Percentiles rank a stretch among this genome's conserved stretches.
phyloP scores from a whole-genome alignment of 2,888 invertebrate species.

The Psylliodes chrysocephalus region DNA sequence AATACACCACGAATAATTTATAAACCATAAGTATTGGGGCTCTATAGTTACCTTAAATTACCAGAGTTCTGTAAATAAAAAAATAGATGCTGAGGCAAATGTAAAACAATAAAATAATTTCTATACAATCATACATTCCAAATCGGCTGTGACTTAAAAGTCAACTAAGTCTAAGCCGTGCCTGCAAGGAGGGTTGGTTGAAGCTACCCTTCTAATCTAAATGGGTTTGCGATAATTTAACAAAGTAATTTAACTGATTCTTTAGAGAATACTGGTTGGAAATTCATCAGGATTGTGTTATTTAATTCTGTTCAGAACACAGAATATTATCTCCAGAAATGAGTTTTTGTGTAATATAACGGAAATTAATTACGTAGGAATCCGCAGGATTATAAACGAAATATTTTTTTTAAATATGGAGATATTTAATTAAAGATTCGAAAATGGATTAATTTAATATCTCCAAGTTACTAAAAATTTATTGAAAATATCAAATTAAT shows the following conservation, averaged over 20 bases:
- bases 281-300: conserved; percentile 40
- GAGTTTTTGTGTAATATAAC: conserved; percentile 33
- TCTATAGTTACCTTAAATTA: too few species aligned
- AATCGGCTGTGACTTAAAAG: too few species aligned
- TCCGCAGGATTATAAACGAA: conserved; percentile 9
- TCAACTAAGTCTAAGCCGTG: neutral
- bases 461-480: too few species aligned
- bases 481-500: too few species aligned
- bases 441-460: neutral
- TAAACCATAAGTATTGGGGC: too few species aligned
- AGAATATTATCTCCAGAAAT: conserved; percentile 33
- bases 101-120: too few species aligned
- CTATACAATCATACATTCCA: too few species aligned
- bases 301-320: conserved; percentile 37
- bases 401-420: conserved; percentile 2
- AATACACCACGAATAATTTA: too few species aligned
- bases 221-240: conserved; percentile 46
- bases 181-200: conserved; percentile 28
- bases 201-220: conserved; percentile 43
- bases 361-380: conserved; percentile 30
- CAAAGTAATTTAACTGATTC: conserved; percentile 47
- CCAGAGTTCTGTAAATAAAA: too few species aligned
- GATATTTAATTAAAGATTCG: neutral
- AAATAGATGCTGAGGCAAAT: too few species aligned
- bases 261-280: conserved; percentile 39